A percentile compares a stretch with the other conserved stretches of the same genome.
These are phyloP conservation scores for Engraulis encrasicolus DNA, from an alignment of 2,113 vertebrate species.

Conservation along the genomic window DNA sequence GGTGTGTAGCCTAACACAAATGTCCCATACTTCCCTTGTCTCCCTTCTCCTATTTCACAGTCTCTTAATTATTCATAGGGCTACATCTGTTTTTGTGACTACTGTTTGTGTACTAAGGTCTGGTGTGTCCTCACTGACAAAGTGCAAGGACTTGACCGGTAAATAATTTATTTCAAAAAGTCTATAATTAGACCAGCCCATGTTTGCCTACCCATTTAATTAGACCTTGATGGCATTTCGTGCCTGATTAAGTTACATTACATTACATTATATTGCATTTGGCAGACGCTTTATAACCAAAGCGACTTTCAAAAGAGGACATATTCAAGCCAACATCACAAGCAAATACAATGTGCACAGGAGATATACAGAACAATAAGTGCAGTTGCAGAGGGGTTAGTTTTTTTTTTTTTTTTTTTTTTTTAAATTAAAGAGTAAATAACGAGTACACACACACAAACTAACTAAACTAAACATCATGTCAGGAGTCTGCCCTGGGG, in stretches of 20 bases:
- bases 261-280: no score
- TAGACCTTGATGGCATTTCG: conserved; percentile 1
- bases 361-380: no score
- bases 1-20: background rate
- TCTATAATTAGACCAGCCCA: background rate
- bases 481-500: no score
- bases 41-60: background rate
- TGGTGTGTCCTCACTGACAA: background rate
- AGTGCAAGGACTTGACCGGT: background rate
- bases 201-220: conserved; percentile 10
- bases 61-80: background rate
- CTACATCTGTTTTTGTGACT: background rate
- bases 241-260: background rate
- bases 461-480: no score
- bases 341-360: no score
- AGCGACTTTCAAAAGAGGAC: no score
- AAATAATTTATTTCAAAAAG: background rate
- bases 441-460: no score
- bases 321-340: no score
- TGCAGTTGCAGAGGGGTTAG: no score
- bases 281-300: no score
- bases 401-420: no score
- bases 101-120: background rate
- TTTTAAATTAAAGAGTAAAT: no score
- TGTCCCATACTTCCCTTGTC: background rate